Percentiles rank a stretch among this genome's conserved stretches.
Conservation (phyloP, 2,113 vertebrate species). For the Cololabis saira region DNA sequence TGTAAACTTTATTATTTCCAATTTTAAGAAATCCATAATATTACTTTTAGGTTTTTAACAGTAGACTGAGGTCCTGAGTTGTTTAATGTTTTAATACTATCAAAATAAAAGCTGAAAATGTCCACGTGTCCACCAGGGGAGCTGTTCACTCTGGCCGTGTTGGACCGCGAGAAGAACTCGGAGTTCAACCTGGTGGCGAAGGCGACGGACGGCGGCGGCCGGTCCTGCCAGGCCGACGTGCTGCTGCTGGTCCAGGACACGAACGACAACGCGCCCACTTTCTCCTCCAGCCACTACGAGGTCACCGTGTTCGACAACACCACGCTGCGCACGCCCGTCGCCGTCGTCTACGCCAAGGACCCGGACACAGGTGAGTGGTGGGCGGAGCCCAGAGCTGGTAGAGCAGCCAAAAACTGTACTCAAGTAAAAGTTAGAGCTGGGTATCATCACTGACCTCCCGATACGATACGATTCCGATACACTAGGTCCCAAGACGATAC, state of each 20-base stretch:
- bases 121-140: constrained; percentile 85
- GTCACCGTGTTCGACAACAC: constrained; percentile 96
- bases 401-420: too few relatives aligned
- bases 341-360: constrained; percentile 91
- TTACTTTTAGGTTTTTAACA: too few relatives aligned
- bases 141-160: constrained; percentile 84
- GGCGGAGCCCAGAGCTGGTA: too few relatives aligned
- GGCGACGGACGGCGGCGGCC: constrained; percentile 92
- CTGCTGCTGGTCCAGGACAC: constrained; percentile 86
- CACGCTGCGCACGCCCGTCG: constrained; percentile 89
- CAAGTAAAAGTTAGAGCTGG: too few relatives aligned
- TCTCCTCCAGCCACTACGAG: constrained; percentile 89
- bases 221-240: constrained; percentile 91
- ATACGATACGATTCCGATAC: too few relatives aligned
- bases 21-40: too few relatives aligned
- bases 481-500: too few relatives aligned
- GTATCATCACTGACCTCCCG: too few relatives aligned
- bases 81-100: too few relatives aligned
- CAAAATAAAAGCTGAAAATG: too few relatives aligned
- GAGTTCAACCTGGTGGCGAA: constrained; percentile 87
- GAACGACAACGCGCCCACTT: constrained; percentile 91
- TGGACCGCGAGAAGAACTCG: constrained; percentile 88
- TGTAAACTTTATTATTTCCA: too few relatives aligned
- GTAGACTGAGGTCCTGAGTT: too few relatives aligned
- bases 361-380: constrained; percentile 91